Evolutionary conservation across 2,113 vertebrate genomes (phyloP).

Genomic region (Oncorhynchus clarkii): DNA sequence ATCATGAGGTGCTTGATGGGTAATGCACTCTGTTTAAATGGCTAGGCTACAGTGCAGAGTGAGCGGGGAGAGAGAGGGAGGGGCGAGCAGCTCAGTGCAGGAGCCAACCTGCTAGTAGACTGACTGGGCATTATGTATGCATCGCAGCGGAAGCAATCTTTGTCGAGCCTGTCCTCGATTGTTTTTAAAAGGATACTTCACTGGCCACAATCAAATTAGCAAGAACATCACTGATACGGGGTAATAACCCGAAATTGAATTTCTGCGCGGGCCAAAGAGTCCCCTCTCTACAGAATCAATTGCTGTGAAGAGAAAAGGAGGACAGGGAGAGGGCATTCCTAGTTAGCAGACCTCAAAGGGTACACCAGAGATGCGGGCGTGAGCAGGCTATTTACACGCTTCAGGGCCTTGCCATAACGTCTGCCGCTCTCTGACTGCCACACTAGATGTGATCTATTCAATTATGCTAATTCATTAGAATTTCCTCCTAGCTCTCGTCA

Average conservation of each 20-base stretch:
- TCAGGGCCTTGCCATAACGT: constrained; percentile 44
- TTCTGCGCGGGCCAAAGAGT: constrained; percentile 61
- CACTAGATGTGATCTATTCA: constrained; percentile 52
- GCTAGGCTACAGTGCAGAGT: constrained; percentile 15
- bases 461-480: constrained; percentile 59
- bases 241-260: constrained; percentile 75
- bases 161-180: constrained; percentile 62
- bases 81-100: constrained; percentile 2
- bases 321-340: constrained; percentile 59
- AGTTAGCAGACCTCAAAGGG: constrained; percentile 66
- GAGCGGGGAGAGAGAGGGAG: constrained; percentile 12
- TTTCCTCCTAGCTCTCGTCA: constrained; percentile 48
- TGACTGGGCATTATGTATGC: constrained; percentile 65
- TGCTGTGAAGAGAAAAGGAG: constrained; percentile 63
- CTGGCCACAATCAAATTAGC: constrained; percentile 74
- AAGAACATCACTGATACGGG: constrained; percentile 71
- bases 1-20: constrained; percentile 65
- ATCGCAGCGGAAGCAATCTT: constrained; percentile 65
- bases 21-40: constrained; percentile 58
- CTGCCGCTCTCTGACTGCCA: constrained; percentile 32
- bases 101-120: constrained; percentile 4
- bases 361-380: constrained; percentile 53
- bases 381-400: constrained; percentile 54
- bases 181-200: constrained; percentile 73
- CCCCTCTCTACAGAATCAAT: constrained; percentile 66